phyloP scores from a whole-genome alignment of 2,888 invertebrate species.

The Watsonalla binaria region DNA sequence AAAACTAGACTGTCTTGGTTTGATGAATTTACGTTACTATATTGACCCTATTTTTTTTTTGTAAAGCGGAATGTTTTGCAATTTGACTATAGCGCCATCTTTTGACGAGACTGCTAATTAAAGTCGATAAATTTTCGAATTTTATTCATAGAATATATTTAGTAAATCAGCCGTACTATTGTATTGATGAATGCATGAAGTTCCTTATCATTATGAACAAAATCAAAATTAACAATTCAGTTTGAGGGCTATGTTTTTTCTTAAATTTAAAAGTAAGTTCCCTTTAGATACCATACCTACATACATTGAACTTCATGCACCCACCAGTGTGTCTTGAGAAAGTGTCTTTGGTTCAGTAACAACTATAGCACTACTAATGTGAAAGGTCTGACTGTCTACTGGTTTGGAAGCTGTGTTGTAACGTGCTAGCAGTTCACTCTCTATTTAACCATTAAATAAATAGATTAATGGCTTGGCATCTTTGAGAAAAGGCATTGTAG shows the following conservation, averaged over 20 bases:
- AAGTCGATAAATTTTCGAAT: background rate
- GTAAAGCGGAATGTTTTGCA: too few relatives aligned
- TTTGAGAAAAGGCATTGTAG: too few relatives aligned
- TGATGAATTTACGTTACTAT: too few relatives aligned
- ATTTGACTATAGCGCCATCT: too few relatives aligned
- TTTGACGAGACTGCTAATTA: background rate
- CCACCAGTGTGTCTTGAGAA: constrained; percentile 12
- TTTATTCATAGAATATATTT: constrained; percentile 6
- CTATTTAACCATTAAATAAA: too few relatives aligned
- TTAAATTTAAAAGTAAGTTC: too few relatives aligned
- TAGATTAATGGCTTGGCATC: too few relatives aligned
- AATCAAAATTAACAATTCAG: too few relatives aligned
- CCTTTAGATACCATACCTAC: too few relatives aligned
- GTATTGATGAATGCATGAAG: constrained; percentile 22
- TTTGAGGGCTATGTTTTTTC: too few relatives aligned
- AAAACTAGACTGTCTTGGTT: too few relatives aligned
- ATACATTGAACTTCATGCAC: constrained; percentile 18
- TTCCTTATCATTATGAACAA: constrained; percentile 1
- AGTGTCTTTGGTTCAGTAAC: constrained; percentile 13
- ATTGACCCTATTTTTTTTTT: background rate
- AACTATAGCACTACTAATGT: constrained; percentile 18
- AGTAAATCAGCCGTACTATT: constrained; percentile 28
- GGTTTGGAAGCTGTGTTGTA: background rate
- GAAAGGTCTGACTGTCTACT: constrained; percentile 11
- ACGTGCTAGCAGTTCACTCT: background rate